These are phyloP conservation scores for Heliornis fulica DNA, from an alignment of 2,113 vertebrate species.

Conservation along the genomic window DNA sequence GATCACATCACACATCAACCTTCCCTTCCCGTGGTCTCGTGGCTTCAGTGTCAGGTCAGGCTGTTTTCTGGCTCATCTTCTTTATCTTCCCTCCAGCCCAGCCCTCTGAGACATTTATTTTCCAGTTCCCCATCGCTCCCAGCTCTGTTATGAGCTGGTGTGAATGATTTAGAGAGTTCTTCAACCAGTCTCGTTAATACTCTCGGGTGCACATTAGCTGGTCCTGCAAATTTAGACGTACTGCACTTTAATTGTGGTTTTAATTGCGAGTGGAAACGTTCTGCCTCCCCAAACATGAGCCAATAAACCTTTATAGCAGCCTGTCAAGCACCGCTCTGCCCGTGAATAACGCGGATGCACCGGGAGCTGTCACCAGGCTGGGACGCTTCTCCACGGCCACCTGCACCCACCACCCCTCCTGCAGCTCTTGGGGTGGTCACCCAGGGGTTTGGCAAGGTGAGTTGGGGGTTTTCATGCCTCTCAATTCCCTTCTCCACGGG, in stretches of 20 bases:
- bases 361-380: background rate
- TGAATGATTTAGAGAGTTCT: conserved; percentile 44
- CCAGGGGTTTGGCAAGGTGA: accelerated
- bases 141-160: background rate
- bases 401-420: accelerated
- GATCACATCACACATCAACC: background rate
- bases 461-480: background rate
- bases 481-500: accelerated
- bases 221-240: conserved; percentile 35
- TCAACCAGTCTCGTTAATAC: background rate
- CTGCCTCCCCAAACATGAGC: background rate
- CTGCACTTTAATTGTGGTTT: conserved; percentile 7
- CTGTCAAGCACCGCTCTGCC: background rate
- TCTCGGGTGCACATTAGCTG: background rate
- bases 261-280: background rate
- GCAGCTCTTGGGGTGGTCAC: background rate
- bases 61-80: background rate
- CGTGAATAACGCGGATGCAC: background rate
- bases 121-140: background rate
- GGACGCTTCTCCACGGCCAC: background rate
- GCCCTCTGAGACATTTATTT: background rate
- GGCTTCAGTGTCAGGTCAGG: accelerated
- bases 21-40: background rate
- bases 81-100: background rate
- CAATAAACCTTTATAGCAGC: background rate